phyloP scores from a whole-genome alignment of 92 coral and sea anemone species.

The Epizoanthus rinbou region DNA sequence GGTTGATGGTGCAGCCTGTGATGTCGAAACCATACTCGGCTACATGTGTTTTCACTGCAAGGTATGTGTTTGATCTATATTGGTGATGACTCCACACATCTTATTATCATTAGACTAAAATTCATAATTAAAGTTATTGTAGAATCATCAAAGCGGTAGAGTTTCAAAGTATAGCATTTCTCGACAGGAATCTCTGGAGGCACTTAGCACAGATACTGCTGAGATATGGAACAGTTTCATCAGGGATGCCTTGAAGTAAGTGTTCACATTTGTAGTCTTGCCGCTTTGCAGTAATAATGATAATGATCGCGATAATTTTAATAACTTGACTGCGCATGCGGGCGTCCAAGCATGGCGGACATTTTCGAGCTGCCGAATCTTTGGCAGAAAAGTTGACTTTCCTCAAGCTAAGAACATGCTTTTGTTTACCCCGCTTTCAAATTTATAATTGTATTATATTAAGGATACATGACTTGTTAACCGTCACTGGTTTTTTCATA shows the following conservation, averaged over 20 bases:
- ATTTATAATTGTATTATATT: no score
- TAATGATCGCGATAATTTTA: no score
- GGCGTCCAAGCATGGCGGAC: no score
- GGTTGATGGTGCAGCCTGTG: background rate
- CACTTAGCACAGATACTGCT: conserved; percentile 28
- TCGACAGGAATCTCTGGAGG: conserved; percentile 43
- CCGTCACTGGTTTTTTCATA: no score
- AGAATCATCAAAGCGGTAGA: background rate
- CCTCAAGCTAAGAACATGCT: no score
- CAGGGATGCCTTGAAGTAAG: conserved; percentile 75
- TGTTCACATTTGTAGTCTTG: background rate
- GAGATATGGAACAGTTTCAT: conserved; percentile 67
- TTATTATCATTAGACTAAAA: background rate
- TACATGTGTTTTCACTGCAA: conserved; percentile 6
- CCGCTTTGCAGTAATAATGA: no score
- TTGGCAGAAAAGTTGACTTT: no score
- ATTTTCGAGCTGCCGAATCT: no score
- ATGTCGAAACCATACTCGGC: background rate
- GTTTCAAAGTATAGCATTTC: background rate
- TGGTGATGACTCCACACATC: no score
- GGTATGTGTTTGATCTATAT: background rate
- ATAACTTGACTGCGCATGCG: no score
- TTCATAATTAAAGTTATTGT: background rate
- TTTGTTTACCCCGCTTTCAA: no score
- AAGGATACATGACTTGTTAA: no score